phyloP scores from a whole-genome alignment of 2,888 invertebrate genomes.

The Argyresthia albistria region DNA sequence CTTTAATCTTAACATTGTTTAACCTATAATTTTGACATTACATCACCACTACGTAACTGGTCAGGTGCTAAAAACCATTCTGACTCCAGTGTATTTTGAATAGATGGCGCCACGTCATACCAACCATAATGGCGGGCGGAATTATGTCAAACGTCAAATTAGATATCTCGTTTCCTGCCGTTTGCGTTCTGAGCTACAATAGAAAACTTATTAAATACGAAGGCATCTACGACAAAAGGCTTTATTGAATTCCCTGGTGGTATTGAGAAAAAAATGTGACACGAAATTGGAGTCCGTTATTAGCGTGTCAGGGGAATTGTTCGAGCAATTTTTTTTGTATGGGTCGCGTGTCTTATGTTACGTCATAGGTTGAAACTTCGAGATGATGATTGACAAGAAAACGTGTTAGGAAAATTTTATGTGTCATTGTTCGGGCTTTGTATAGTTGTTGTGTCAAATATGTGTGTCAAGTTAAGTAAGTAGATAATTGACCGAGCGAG shows the following conservation, averaged over 20 bases:
- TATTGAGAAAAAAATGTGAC: conserved; percentile 30
- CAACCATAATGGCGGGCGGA: conserved; percentile 34
- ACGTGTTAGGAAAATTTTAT: too few relatives aligned
- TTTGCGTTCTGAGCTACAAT: conserved; percentile 57
- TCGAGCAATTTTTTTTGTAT: too few relatives aligned
- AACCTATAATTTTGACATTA: background rate
- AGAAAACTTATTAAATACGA: conserved; percentile 41
- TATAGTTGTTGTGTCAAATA: too few relatives aligned
- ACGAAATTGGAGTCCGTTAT: background rate
- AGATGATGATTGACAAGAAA: too few relatives aligned
- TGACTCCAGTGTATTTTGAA: conserved; percentile 5
- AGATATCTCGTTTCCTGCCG: conserved; percentile 54
- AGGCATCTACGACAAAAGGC: conserved; percentile 42
- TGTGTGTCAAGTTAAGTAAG: too few relatives aligned
- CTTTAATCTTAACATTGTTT: too few relatives aligned
- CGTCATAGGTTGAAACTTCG: too few relatives aligned
- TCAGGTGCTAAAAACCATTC: background rate
- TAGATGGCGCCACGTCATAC: conserved; percentile 8
- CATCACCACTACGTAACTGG: background rate
- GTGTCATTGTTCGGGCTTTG: too few relatives aligned
- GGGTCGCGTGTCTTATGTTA: too few relatives aligned
- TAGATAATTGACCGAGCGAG: too few relatives aligned
- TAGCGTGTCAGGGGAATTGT: background rate
- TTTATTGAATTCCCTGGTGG: conserved; percentile 40
- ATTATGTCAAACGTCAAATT: conserved; percentile 66